phyloP scores from a whole-genome alignment of 2,113 vertebrate genomes.

The Triplophysa siluroides region DNA sequence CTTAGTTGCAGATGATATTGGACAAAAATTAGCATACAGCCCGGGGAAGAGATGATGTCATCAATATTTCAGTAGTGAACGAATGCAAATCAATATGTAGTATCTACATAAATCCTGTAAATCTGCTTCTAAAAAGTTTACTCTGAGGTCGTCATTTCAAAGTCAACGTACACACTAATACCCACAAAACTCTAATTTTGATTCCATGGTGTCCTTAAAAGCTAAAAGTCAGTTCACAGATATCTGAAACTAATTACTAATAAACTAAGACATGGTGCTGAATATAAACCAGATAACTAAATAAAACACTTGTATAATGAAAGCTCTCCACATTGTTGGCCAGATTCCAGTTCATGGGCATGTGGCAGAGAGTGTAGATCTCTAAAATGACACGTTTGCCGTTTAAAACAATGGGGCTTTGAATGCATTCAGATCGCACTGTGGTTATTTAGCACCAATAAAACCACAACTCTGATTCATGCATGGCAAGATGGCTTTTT shows the following conservation, averaged over 20 bases:
- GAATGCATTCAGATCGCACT: slow-evolving; percentile 9
- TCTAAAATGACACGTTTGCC: slow-evolving; percentile 27
- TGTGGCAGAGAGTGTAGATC: slow-evolving; percentile 10
- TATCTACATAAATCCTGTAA: too few species aligned
- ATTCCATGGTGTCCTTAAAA: background rate
- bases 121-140: too few species aligned
- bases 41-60: too few species aligned
- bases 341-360: slow-evolving; percentile 19
- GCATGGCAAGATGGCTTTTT: slow-evolving; percentile 16
- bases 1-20: too few species aligned
- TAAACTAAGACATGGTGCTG: slow-evolving; percentile 1
- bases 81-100: too few species aligned
- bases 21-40: too few species aligned
- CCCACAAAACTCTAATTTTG: background rate
- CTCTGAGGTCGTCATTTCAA: too few species aligned
- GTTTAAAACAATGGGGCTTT: slow-evolving; percentile 17
- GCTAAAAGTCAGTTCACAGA: background rate
- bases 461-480: slow-evolving; percentile 31
- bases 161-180: background rate
- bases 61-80: too few species aligned
- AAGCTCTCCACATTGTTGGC: slow-evolving; percentile 14
- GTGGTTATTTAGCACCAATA: slow-evolving; percentile 34
- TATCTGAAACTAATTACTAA: background rate
- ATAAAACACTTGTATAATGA: slow-evolving; percentile 30
- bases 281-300: slow-evolving; percentile 21